Evolutionary conservation across 53 echinoderm and acorn worm species (phyloP).

Genomic region (Patiria pectinifera): DNA sequence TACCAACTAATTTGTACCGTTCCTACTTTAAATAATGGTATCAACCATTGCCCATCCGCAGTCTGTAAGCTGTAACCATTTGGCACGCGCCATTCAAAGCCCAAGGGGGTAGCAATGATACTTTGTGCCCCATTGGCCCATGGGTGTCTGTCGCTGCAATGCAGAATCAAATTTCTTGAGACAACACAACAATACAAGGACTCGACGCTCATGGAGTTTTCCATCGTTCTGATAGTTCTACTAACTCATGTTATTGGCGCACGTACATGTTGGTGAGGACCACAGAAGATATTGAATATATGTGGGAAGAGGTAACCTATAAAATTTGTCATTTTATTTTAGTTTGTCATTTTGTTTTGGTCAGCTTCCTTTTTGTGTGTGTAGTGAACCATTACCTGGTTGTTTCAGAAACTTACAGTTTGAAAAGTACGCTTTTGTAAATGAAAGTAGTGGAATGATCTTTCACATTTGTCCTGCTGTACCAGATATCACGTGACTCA

Average conservation of each 20-base stretch:
- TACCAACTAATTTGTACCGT: neutral
- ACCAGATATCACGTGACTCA: too few relatives aligned
- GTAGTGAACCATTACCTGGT: too few relatives aligned
- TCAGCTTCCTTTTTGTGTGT: too few relatives aligned
- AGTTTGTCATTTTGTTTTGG: too few relatives aligned
- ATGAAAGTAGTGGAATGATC: too few relatives aligned
- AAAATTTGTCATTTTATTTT: too few relatives aligned
- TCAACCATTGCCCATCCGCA: slow-evolving; percentile 49
- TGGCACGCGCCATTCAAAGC: slow-evolving; percentile 45
- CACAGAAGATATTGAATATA: neutral
- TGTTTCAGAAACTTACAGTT: too few relatives aligned
- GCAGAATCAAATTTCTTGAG: slow-evolving; percentile 57
- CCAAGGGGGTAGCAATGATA: slow-evolving; percentile 38
- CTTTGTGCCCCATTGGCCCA: slow-evolving; percentile 14
- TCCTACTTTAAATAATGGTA: slow-evolving; percentile 24
- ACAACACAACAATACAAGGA: slow-evolving; percentile 37
- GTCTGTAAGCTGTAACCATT: slow-evolving; percentile 55
- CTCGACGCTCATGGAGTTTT: neutral
- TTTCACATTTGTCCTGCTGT: too few relatives aligned
- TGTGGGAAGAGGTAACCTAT: neutral
- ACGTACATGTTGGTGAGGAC: neutral
- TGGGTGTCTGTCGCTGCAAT: slow-evolving; percentile 12
- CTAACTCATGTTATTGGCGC: neutral
- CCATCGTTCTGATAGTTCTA: neutral
- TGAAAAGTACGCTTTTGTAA: too few relatives aligned